These are phyloP conservation scores for Pyrochroa serraticornis DNA, from an alignment of 2,888 invertebrate species.

Conservation along the genomic window DNA sequence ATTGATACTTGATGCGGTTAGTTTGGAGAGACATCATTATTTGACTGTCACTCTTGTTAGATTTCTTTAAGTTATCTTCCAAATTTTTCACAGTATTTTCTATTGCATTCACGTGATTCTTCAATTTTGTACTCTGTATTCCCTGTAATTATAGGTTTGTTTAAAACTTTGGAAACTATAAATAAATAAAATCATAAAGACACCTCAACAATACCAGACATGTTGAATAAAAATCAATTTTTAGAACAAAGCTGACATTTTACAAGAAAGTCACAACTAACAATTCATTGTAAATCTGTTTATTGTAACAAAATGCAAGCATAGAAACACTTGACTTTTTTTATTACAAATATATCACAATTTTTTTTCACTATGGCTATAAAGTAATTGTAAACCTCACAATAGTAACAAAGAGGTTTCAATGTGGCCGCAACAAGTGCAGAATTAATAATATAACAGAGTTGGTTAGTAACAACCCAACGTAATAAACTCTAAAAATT, in stretches of 20 bases:
- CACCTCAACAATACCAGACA: conserved; percentile 17
- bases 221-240: conserved; percentile 2
- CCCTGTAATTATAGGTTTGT: conserved; percentile 5
- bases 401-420: conserved; percentile 20
- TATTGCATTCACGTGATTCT: conserved; percentile 24
- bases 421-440: too few relatives aligned
- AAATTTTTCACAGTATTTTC: conserved; percentile 37
- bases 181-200: conserved; percentile 5
- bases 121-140: conserved; percentile 16
- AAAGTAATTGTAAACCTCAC: conserved; percentile 9
- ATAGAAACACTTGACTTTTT: conserved; percentile 6
- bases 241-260: not conserved
- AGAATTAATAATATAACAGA: too few relatives aligned
- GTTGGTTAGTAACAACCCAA: too few relatives aligned
- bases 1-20: conserved; percentile 42
- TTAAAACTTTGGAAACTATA: not conserved
- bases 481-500: not conserved
- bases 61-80: conserved; percentile 43
- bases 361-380: conserved; percentile 6
- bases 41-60: conserved; percentile 43
- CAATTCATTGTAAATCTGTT: too few relatives aligned
- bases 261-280: too few relatives aligned
- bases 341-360: conserved; percentile 23
- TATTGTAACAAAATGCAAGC: not conserved
- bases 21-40: conserved; percentile 42